Base-by-base conservation (phyloP, 2,113 vertebrate genomes). In the Laticauda laticaudata region DNA sequence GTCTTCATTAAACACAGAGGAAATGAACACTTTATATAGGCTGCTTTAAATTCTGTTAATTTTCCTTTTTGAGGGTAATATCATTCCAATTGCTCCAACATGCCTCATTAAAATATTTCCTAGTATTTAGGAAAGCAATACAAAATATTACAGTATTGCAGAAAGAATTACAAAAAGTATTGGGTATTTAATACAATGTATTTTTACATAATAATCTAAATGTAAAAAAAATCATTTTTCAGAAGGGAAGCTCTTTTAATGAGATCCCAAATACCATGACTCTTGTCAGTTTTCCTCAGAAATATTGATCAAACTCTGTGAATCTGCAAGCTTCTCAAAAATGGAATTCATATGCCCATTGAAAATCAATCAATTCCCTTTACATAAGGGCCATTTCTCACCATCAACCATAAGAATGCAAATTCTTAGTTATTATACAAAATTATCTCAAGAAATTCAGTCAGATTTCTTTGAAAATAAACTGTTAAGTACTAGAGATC, bases 1-100 rank as follows among this genome's bases (percentile, higher is more conserved):
- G 85, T 26, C 92, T 91, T 48, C 91, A 93, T 94, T 94, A 97
- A 96, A 94, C 85, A 39, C 11, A 93, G 34, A 87, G 92, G 11
- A 48, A 89, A 91, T 94, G 29, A 95, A 95, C 23, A 14, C 87
- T 94, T 93, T 94, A 92, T 94, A 90, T 93, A 91, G 92, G 95
- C 0, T 51, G 24, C 92, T 69, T 54, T 91, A 87, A 87, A 90
- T 53, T 94, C 81, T 89, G 6, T 34, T 92, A 90, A 93, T 86
- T 86, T 81, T 24, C 9, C 15, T 92, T 56, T 93, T 88, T 51
- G 5, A 93, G 3, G 94, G 95, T 92, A 92, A 93, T 53, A 93
- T 23, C 94, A 56, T 91, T 91, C 34, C 92, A 64, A 94, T 0
- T 55, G 39, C 92, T 12, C 21, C 57, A 94, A 0, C 48, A 39